Percentiles rank a stretch among this genome's conserved stretches.
phyloP scores from a whole-genome alignment of 1,140 invertebrate species.

The Linepithema humile region DNA sequence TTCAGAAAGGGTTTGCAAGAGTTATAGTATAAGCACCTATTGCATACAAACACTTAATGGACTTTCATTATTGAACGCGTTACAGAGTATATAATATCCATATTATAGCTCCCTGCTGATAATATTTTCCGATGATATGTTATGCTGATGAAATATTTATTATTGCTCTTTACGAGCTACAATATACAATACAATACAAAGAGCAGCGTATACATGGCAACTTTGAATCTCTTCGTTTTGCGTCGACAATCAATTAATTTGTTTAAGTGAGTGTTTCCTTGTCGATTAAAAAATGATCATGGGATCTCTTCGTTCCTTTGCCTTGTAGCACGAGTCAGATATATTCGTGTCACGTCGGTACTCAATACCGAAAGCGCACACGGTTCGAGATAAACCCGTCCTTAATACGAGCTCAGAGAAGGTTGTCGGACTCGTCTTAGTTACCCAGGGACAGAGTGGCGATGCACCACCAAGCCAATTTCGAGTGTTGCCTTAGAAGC shows the following conservation, averaged over 20 bases:
- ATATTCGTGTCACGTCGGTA: conserved; percentile 37
- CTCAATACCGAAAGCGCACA: conserved; percentile 11
- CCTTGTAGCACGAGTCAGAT: not conserved
- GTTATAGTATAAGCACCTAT: conserved; percentile 33
- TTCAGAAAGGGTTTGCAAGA: conserved; percentile 13
- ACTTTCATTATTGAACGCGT: conserved; percentile 25
- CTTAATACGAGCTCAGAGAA: conserved; percentile 34
- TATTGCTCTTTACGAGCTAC: conserved; percentile 10
- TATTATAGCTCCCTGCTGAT: conserved; percentile 2
- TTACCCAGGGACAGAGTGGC: conserved; percentile 5
- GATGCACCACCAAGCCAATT: not conserved
- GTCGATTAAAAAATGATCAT: not conserved
- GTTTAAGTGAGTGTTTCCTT: not conserved
- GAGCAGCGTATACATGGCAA: not conserved
- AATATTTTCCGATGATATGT: conserved; percentile 7
- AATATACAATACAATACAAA: not conserved
- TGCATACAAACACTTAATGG: conserved; percentile 22
- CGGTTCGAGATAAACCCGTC: not conserved
- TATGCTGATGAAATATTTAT: conserved; percentile 27
- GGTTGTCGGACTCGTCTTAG: conserved; percentile 1
- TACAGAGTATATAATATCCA: conserved; percentile 14
- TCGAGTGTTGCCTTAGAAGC: not conserved
- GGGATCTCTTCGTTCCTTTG: not conserved
- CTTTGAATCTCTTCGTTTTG: not conserved
- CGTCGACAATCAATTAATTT: conserved; percentile 35